Evolutionary conservation across 2,888 invertebrate species (phyloP), one percentile per base, ranked within the genome.

Genomic region (Lacanobia wlatinum): DNA sequence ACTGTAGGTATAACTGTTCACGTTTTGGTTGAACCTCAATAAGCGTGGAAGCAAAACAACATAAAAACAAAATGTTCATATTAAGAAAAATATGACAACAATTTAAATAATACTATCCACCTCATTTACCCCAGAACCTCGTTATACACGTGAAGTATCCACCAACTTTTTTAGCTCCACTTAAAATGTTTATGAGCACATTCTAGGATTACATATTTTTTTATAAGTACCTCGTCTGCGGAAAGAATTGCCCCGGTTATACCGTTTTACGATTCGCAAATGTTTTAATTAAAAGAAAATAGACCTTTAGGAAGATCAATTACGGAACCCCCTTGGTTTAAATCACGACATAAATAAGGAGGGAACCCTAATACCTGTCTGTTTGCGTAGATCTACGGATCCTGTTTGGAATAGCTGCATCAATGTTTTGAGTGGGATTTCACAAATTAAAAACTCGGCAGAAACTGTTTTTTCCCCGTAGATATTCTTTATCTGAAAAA

Each of bases 241-340:
- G 59, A 75, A 82, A 80, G 77, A 77, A 84, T 84, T 76, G 73
- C 77, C 58, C 64, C 69, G 53, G 58, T 64, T 80, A 74, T 76
- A 70, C 72, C 63, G 59, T 64, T 84, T 84, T 84, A 84, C 77
- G 80, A 84, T 80, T 82, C 84, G 64, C 72, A 61, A 82, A 82
- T 73, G 77, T 80, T 84, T 84, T 84, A 84, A 84, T 84, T 84
- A 84, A 84, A 84, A 76, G 74, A 84, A 81, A 84, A 84, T 84
- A 75, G 70, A 75, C 82, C 74, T 73, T 73, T 62, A 80, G 72
- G 80, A 59, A 64, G 69, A 84, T 80, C 74, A 77, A 84, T 82
- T 82, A 84, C 73, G 80, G 70, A 69, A 69, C 70, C 67, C 81
- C 78, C 70, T 82, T 55, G 58, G 70, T 84, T 82, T 82, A 76